Evolutionary conservation across 2,113 vertebrate genomes (phyloP), one percentile per base, ranked within the genome.

Genomic region (Tricholaema leucomelas): DNA sequence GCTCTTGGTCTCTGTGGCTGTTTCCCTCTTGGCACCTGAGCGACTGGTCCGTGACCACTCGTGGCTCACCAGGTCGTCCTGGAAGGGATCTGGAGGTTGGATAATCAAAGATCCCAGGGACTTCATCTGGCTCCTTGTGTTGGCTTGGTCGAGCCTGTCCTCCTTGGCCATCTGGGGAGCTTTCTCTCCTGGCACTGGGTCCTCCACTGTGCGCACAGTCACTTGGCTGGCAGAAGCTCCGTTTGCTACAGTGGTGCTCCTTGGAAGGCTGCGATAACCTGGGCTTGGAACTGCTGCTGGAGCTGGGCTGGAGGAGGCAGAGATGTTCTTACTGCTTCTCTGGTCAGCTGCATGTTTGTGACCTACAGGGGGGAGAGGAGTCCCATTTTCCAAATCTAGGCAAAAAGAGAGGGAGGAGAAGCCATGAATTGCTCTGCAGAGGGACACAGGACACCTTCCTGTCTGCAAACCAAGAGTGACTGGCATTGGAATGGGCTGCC

Each of bases 31-130:
- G 58, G 67, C 63, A 6, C 48, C 87, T 0, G 79, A 25, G 70
- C 5, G 23, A 9, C 25, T 83, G 81, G 69, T 71, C 17, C 23
- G 81, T 20, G 90, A 38, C 88, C 85, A 77, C 67, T 85, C 12
- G 2, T 64, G 63, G 38, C 79, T 44, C 30, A 40, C 60, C 52
- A 33, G 50, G 2, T 77, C 17, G 11, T 97, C 97, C 89, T 89
- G 94, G 66, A 97, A 97, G 23, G 95, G 95, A 25, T 97, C 96
- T 15, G 97, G 90, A 2, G 97, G 96, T 1, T 93, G 97, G 38
- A 97, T 90, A 15, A 96, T 44, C 8, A 81, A 81, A 12, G 44
- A 48, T 44, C 63, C 81, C 40, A 85, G 20, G 3, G 86, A 20
- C 8, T 82, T 76, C 2, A 9, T 15, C 28, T 1, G 82, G 67